A percentile compares a stretch with the other conserved stretches of the same genome.
Evolutionary conservation across 2,888 invertebrate species (phyloP).

Genomic region (Drosophila paramelanica): DNA sequence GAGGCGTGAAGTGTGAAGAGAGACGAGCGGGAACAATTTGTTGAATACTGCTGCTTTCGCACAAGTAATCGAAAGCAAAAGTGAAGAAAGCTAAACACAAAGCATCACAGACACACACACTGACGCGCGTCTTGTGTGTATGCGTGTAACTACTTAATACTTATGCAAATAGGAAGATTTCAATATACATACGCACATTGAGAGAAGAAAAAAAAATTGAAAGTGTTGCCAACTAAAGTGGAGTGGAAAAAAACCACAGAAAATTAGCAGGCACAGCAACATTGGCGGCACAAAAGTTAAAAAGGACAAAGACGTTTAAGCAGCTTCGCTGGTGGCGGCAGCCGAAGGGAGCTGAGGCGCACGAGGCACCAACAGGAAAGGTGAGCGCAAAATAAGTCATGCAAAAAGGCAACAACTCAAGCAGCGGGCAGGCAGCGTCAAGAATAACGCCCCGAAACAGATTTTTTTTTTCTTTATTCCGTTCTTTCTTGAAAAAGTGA

Average conservation of each 20-base stretch:
- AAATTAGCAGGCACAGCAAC: conserved; percentile 48
- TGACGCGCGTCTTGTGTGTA: conserved; percentile 8
- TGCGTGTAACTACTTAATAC: conserved; percentile 52
- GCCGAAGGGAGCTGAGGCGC: conserved; percentile 20
- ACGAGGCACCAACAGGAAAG: conserved; percentile 53
- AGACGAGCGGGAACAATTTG: conserved; percentile 71
- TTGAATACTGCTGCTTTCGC: conserved; percentile 64
- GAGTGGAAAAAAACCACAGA: conserved; percentile 51
- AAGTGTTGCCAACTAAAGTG: conserved; percentile 56
- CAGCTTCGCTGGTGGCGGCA: conserved; percentile 52
- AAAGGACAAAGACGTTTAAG: conserved; percentile 78
- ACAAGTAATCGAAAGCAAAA: conserved; percentile 61
- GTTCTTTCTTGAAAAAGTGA: conserved; percentile 72
- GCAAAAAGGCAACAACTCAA: conserved; percentile 54
- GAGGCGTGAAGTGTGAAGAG: conserved; percentile 36
- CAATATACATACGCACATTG: conserved; percentile 52
- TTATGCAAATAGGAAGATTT: conserved; percentile 53
- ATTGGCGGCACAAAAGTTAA: conserved; percentile 80
- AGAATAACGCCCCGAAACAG: conserved; percentile 72
- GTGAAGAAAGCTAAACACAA: conserved; percentile 56
- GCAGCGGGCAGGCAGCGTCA: conserved; percentile 21
- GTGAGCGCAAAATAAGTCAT: conserved; percentile 78
- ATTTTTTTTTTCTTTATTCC: conserved; percentile 45
- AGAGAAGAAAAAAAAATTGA: conserved; percentile 17
- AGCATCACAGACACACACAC: conserved; percentile 1